These are phyloP conservation scores for Napeogenes inachia DNA, from an alignment of 2,888 invertebrate genomes.

Conservation along the genomic window DNA sequence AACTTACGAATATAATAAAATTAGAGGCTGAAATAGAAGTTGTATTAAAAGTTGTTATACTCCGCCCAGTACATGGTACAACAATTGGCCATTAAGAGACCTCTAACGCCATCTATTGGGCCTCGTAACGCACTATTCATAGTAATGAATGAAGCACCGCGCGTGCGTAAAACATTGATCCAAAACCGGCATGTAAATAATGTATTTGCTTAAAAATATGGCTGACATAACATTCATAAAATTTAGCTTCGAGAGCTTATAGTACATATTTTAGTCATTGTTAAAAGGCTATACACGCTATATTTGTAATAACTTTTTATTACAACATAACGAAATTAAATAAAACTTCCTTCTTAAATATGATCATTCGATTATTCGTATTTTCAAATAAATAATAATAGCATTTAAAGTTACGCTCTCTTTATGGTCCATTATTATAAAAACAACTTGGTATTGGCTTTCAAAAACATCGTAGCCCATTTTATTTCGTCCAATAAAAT, in stretches of 20 bases:
- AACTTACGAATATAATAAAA: not conserved
- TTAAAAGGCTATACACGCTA: too few relatives aligned
- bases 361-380: not conserved
- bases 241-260: constrained; percentile 27
- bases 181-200: constrained; percentile 60
- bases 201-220: constrained; percentile 53
- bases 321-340: too few relatives aligned
- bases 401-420: constrained; percentile 2
- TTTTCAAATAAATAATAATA: not conserved
- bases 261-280: not conserved
- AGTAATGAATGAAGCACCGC: constrained; percentile 59
- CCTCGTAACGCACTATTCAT: constrained; percentile 36
- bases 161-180: constrained; percentile 72
- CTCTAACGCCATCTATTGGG: constrained; percentile 55
- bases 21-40: not conserved
- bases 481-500: constrained; percentile 30
- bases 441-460: constrained; percentile 15
- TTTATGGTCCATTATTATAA: constrained; percentile 10
- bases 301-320: too few relatives aligned
- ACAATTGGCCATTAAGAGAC: constrained; percentile 13
- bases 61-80: not conserved
- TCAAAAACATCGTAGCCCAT: constrained; percentile 6
- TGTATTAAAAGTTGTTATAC: not conserved
- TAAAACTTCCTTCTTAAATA: too few relatives aligned
- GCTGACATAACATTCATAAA: constrained; percentile 25